Evolutionary conservation across 2,113 vertebrate genomes (phyloP), one percentile per base, ranked within the genome.

Genomic region (Chinchilla lanigera): DNA sequence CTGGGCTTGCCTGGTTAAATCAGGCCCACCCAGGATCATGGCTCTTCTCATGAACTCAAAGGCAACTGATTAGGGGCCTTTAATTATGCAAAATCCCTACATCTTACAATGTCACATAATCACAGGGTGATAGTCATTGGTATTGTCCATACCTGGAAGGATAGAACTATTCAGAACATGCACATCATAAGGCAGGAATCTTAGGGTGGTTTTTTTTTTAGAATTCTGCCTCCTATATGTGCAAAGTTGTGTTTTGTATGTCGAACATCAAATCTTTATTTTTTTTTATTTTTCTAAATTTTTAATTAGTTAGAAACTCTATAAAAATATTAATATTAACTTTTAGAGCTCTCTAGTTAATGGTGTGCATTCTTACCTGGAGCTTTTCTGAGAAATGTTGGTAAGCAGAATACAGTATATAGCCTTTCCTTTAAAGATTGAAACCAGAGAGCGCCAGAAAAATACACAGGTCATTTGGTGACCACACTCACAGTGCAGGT

Each of bases 351-450:
- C 38, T 63, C 20, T 81, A 28, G 84, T 77, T 92, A 90, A 65
- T 86, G 24, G 13, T 41, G 14, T 52, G 7, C 12, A 77, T 92
- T 87, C 93, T 93, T 86, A 89, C 50, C 2, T 86, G 14, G 17
- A 86, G 3, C 60, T 58, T 91, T 88, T 81, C 56, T 26, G 44
- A 87, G 50, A 58, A 84, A 88, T 58, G 1, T 54, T 58, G 2
- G 80, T 73, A 91, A 92, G 28, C 63, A 77, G 50, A 90, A 54
- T 73, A 41, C 90, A 82, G 17, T 60, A 24, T 88, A 19, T 56
- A 95, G 41, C 26, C 26, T 94, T 87, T 93, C 30, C 86, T 95
- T 93, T 33, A 83, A 44, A 90, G 71, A 60, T 60, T 54, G 38
- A 56, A 96, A 54, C 60, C n/a, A 81, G 20, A 26, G 24, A 52